Conservation (phyloP, 2,113 vertebrate genomes). For the Tautogolabrus adspersus region DNA sequence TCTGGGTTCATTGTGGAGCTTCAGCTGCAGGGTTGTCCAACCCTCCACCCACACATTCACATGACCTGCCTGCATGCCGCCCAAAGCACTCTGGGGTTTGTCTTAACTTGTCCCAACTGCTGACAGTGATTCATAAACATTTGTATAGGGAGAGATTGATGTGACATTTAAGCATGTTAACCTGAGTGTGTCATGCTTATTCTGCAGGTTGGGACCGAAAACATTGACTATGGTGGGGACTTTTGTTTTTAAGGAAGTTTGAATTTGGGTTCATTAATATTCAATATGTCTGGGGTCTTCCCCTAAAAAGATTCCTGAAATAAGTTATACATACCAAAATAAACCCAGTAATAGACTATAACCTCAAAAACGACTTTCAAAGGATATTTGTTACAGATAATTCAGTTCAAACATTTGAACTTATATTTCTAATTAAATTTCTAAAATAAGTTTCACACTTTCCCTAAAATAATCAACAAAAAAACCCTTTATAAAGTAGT, state of each 20-base stretch:
- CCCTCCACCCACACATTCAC: slow-evolving; percentile 18
- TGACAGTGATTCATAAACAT: slow-evolving; percentile 7
- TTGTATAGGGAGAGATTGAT: not conserved
- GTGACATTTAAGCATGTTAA: not conserved
- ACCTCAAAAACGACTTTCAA: too few species aligned
- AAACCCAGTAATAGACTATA: too few species aligned
- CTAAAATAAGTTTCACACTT: not conserved
- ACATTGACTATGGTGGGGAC: too few species aligned
- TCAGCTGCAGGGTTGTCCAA: too few species aligned
- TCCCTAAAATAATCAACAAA: not conserved
- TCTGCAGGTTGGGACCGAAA: not conserved
- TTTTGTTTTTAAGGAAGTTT: not conserved
- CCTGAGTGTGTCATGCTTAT: too few species aligned
- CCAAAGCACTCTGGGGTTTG: slow-evolving; percentile 8
- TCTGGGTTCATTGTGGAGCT: slow-evolving; percentile 45
- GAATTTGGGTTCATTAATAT: not conserved
- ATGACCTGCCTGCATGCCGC: slow-evolving; percentile 15
- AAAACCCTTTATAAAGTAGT: not conserved
- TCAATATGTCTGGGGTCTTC: too few species aligned
- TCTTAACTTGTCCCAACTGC: slow-evolving; percentile 30
- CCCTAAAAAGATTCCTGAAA: too few species aligned
- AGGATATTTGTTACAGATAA: not conserved
- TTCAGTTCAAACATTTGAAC: too few species aligned
- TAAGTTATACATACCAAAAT: too few species aligned
- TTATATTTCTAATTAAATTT: not conserved